phyloP scores from a whole-genome alignment of 23 tunicate genomes.

The Trididemnum miniatum region DNA sequence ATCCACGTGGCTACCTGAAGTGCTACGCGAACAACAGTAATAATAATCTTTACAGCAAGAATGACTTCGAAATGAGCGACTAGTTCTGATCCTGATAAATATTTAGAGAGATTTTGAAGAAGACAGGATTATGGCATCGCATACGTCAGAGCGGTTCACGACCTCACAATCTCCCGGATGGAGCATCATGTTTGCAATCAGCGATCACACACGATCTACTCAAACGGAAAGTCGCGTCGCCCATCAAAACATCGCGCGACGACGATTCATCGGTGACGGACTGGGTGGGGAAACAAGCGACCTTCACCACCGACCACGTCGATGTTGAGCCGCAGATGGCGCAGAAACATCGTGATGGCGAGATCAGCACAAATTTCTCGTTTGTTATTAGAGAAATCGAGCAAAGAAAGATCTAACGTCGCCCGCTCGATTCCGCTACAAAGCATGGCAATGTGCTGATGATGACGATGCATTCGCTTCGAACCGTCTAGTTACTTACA shows the following conservation, averaged over 20 bases:
- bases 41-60: too few species aligned
- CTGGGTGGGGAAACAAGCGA: not conserved
- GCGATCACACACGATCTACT: conserved; percentile 22
- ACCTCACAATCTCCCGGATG: conserved; percentile 6
- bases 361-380: not conserved
- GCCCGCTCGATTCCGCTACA: too few species aligned
- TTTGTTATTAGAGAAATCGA: not conserved
- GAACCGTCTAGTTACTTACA: too few species aligned
- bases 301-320: not conserved
- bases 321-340: not conserved
- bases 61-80: too few species aligned
- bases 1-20: too few species aligned
- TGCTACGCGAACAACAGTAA: too few species aligned
- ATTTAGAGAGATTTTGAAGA: conserved; percentile 30
- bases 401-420: too few species aligned
- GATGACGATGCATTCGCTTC: too few species aligned
- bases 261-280: not conserved
- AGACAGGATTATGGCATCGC: conserved; percentile 48
- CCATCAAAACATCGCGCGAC: not conserved
- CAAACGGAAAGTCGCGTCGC: not conserved
- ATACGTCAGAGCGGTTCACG: conserved; percentile 11
- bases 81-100: too few species aligned
- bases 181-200: not conserved
- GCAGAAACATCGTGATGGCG: not conserved
- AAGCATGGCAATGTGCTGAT: too few species aligned